phyloP scores from a whole-genome alignment of 2,888 invertebrate species.

The Physocephala rufipes region DNA sequence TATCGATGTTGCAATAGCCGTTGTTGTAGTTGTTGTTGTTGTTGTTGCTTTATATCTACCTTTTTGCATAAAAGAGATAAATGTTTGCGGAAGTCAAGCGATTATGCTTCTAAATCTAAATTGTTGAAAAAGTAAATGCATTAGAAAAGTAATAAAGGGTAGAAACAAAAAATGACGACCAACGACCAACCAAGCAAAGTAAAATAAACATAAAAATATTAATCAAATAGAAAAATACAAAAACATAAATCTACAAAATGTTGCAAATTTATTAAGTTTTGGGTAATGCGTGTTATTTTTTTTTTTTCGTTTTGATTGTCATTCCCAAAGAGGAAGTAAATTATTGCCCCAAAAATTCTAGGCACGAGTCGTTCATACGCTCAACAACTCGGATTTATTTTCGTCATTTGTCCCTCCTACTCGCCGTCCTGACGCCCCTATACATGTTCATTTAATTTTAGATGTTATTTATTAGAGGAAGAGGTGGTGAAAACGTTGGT shows the following conservation, averaged over 20 bases:
- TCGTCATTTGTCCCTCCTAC: no score
- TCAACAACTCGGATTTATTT: no score
- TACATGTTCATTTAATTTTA: no score
- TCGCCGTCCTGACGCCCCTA: no score
- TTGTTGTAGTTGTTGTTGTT: slow-evolving; percentile 22
- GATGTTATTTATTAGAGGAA: no score
- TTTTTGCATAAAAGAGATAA: not conserved
- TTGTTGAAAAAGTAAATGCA: slow-evolving; percentile 45
- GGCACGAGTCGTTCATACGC: no score
- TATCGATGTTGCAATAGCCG: slow-evolving; percentile 29
- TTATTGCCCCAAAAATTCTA: no score
- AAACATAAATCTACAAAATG: not conserved
- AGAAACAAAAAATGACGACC: not conserved
- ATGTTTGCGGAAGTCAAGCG: slow-evolving; percentile 26
- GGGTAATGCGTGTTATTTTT: no score
- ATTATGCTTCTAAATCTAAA: slow-evolving; percentile 42
- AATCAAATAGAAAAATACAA: not conserved
- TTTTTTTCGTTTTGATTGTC: no score
- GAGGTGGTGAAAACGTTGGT: no score
- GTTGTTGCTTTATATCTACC: not conserved
- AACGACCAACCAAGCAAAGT: not conserved
- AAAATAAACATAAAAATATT: not conserved
- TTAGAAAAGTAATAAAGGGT: slow-evolving; percentile 37
- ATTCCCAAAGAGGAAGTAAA: no score
- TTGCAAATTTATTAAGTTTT: no score